Base-by-base conservation (phyloP, 2,888 invertebrate genomes). In the Lithophane semibrunnea region DNA sequence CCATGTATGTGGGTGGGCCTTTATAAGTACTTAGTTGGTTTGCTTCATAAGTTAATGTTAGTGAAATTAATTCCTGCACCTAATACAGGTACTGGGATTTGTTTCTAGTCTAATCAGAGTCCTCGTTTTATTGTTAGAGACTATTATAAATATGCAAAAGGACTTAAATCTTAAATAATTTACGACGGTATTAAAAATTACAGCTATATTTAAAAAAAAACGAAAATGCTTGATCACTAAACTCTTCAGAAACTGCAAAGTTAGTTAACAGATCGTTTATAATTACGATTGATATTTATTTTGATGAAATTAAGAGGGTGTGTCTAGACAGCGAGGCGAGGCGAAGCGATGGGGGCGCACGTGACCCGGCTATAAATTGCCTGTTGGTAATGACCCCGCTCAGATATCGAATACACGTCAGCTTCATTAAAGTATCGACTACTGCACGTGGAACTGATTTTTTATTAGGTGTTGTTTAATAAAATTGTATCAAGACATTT, bases 351-450 rank as follows among this genome's bases (percentile, higher is more conserved):
- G 74, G 77, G 79, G 80, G 82, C 89, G 86, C 80, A 77, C 88
- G 88, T 88, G 88, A 89, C 80, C 75, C 73, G 85, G 75, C 75
- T 88, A 77, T 83, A 79, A 84, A 88, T 83, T 79, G 80, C 68
- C 75, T 63, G 77, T 85, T 81, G 82, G 80, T 88, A 86, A 86
- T 88, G 88, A 85, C 85, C 82, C 79, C 77, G 72, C 81, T 79
- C 74, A 82, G 83, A 81, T 85, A 88, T 83, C 84, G 85, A 85
- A 77, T 81, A 80, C 75, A 85, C 74, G 80, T 84, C 80, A 88
- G 79, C 72, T 88, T 79, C 74, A 79, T 77, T 72, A 82, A 72
- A 67, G 70, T 74, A 86, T 78, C 69, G 72, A 78, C 74, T 63
- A 63, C 69, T 24, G 65, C 58, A 84, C 67, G 76, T 61, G 29